Conservation (phyloP, 1,140 invertebrate genomes). For the Globodera rostochiensis region DNA sequence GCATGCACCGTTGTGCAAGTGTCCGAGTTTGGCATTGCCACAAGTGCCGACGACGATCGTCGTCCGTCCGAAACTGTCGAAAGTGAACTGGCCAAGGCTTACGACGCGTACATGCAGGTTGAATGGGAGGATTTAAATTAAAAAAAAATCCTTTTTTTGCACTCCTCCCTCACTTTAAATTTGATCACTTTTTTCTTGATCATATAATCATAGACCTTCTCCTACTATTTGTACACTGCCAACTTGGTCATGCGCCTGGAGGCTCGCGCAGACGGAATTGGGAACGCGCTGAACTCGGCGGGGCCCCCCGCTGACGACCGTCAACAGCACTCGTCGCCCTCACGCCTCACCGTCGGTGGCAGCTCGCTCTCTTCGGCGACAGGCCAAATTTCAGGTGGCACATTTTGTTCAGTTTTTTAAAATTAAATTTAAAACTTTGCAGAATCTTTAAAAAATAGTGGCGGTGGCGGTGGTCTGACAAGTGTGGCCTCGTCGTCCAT, state of each 20-base stretch:
- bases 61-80: slow-evolving; percentile 38
- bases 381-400: not conserved
- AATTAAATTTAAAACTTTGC: not conserved
- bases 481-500: slow-evolving; percentile 7
- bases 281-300: slow-evolving; percentile 80
- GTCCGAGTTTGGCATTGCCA: slow-evolving; percentile 44
- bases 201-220: slow-evolving; percentile 77
- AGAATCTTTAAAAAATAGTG: not conserved
- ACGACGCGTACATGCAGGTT: slow-evolving; percentile 38
- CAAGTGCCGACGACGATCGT: slow-evolving; percentile 39
- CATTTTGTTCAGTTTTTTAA: not conserved
- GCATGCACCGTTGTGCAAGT: slow-evolving; percentile 40
- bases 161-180: not conserved
- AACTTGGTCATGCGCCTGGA: slow-evolving; percentile 87
- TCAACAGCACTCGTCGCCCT: not conserved
- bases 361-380: not conserved
- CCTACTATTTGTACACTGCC: slow-evolving; percentile 79
- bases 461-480: not conserved
- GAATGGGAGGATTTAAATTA: not conserved
- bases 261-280: slow-evolving; percentile 81
- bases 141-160: slow-evolving; percentile 7
- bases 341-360: not conserved
- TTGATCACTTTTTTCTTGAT: slow-evolving; percentile 37
- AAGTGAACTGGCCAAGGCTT: slow-evolving; percentile 41
- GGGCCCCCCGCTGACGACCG: slow-evolving; percentile 71